Conservation (phyloP, 2,888 invertebrate genomes). For the Cremastobaeus sp. region DNA sequence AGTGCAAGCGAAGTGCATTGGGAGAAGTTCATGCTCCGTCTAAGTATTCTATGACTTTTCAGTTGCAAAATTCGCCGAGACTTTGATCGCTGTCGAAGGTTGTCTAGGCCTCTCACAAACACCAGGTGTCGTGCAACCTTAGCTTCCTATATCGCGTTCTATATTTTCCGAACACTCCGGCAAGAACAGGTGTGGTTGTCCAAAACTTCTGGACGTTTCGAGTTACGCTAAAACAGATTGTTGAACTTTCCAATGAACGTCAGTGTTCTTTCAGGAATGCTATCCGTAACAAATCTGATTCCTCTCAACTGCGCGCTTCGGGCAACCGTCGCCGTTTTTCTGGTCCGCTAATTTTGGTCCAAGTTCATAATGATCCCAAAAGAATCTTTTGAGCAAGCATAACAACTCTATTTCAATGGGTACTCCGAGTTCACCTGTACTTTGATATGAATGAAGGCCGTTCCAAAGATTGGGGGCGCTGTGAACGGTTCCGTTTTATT, state of each 20-base stretch:
- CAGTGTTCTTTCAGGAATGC: constrained; percentile 49
- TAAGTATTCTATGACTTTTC: constrained; percentile 30
- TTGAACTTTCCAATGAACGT: constrained; percentile 56
- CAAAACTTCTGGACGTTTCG: constrained; percentile 55
- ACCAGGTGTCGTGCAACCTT: constrained; percentile 41
- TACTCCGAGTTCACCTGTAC: no score
- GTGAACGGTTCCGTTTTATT: no score
- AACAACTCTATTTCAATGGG: no score
- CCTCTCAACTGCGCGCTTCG: constrained; percentile 17
- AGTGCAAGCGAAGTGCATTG: constrained; percentile 20
- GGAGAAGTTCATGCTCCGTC: constrained; percentile 16
- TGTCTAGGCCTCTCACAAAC: constrained; percentile 43
- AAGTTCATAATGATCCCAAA: no score
- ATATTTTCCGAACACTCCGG: constrained; percentile 49
- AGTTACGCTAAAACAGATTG: constrained; percentile 60
- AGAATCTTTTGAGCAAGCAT: no score
- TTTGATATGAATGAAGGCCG: no score
- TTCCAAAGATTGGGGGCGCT: no score
- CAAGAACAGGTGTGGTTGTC: constrained; percentile 58
- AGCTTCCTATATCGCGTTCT: constrained; percentile 42
- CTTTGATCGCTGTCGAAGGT: constrained; percentile 2
- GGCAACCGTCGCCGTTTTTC: constrained; percentile 24
- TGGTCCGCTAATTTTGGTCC: constrained; percentile 40
- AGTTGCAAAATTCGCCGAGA: constrained; percentile 18
- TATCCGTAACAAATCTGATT: constrained; percentile 55